Base-by-base conservation (phyloP, 2,888 invertebrate species). In the Watsonalla binaria region DNA sequence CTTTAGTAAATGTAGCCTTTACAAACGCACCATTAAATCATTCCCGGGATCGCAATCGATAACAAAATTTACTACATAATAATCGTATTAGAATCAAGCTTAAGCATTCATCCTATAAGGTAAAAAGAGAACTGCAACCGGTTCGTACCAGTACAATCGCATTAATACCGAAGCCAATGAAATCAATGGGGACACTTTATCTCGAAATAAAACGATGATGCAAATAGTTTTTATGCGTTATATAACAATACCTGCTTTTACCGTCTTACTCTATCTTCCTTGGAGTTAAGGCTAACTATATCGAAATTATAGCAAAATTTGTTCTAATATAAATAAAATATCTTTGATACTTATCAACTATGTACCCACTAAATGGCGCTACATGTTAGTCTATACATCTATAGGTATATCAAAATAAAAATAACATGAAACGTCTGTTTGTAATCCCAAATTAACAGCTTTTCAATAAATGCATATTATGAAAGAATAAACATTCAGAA, bases 131-230 rank as follows among this genome's bases (percentile, higher is more conserved):
- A 61, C 63, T 61, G 60, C 65, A 61, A 83, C 83, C 78, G 76
- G 84, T 82, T 78, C 58, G 62, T 52, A 42, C 2, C 53, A 55
- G 49, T 53, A 60, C 61, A 62, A 54, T 48, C 57, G 62, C 11
- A 42, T 11, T 42, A 42, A 42, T 42, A 8, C 47, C 64, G 58
- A 65, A 62, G 61, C 62, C 62, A 62, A 65, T 66, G 65, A 67
- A 70, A 72, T 71, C 70, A 68, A 62, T 14, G 67, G 68, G 68
- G 72, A 78, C 74, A 77, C 70, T 77, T 74, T 78, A 76, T 78
- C 75, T 72, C 72, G 69, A 76, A 78, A 81, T 80, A 79, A 80
- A 77, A 75, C 75, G 81, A 85, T 82, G 84, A 84, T 82, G 79
- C 80, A 78, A 84, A 85, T 70, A 56, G 65, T 61, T 11, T 70